phyloP scores from a whole-genome alignment of 2,888 invertebrate genomes.

The Callosobruchus maculatus region DNA sequence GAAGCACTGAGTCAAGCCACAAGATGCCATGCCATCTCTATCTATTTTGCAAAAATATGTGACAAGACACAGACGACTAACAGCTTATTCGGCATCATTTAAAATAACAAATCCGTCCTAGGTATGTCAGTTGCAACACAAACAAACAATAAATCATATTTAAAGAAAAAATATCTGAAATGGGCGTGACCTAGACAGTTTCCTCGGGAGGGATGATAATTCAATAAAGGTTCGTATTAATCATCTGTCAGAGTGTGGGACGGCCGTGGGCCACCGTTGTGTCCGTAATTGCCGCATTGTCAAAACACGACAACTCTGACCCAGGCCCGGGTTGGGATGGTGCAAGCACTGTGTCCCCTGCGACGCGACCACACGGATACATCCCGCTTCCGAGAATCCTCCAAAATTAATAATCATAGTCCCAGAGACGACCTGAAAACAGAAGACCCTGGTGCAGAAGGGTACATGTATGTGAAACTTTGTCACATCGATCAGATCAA shows the following conservation, averaged over 20 bases:
- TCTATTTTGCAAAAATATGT: no score
- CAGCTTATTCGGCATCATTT: no score
- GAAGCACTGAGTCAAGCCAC: no score
- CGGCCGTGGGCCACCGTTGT: background rate
- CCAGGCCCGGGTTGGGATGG: conserved; percentile 33
- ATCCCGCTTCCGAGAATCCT: conserved; percentile 32
- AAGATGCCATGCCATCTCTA: no score
- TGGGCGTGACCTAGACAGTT: background rate
- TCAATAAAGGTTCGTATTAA: conserved; percentile 48
- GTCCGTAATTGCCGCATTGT: conserved; percentile 49
- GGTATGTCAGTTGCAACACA: background rate
- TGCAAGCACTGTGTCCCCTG: conserved; percentile 20
- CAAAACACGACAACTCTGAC: conserved; percentile 39
- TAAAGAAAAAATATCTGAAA: conserved; percentile 1
- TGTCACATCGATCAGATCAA: no score
- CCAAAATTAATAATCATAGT: background rate
- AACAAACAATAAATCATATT: conserved; percentile 10
- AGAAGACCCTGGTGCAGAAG: no score
- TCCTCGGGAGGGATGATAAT: conserved; percentile 41
- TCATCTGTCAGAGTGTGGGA: conserved; percentile 45
- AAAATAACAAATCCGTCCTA: background rate
- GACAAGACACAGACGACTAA: no score
- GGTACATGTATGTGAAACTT: no score
- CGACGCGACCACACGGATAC: conserved; percentile 41
- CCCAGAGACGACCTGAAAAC: no score